These are phyloP conservation scores for Macaca fascicularis DNA, from an alignment of 2,113 vertebrate species.

Conservation along the genomic window DNA sequence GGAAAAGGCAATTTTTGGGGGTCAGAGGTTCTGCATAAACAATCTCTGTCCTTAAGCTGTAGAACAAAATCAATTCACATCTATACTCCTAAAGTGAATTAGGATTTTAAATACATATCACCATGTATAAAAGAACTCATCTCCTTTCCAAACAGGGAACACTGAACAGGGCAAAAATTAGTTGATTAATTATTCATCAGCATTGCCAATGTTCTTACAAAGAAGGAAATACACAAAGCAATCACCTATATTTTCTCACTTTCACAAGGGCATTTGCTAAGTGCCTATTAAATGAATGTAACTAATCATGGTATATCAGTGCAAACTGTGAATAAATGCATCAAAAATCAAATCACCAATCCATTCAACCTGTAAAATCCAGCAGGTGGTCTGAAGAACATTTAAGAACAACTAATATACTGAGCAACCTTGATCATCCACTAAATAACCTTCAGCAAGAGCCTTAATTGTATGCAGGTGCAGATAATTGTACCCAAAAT, in stretches of 20 bases:
- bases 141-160: conserved; percentile 66
- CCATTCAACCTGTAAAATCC: conserved; percentile 60
- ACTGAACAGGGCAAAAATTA: conserved; percentile 68
- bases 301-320: conserved; percentile 57
- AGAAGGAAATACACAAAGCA: conserved; percentile 61
- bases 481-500: conserved; percentile 41
- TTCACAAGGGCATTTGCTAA: conserved; percentile 68
- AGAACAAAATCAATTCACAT: conserved; percentile 42
- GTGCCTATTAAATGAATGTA: conserved; percentile 64
- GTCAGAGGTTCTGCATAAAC: conserved; percentile 20
- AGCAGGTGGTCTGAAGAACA: conserved; percentile 72
- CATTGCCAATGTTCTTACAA: conserved; percentile 59
- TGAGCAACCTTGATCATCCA: conserved; percentile 39
- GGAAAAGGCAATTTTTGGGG: conserved; percentile 14
- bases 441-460: conserved; percentile 58
- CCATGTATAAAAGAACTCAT: conserved; percentile 45
- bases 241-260: conserved; percentile 55
- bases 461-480: conserved; percentile 65
- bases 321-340: conserved; percentile 44
- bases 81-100: conserved; percentile 33
- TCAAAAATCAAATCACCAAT: conserved; percentile 64
- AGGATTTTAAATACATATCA: conserved; percentile 65
- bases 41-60: conserved; percentile 17
- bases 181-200: conserved; percentile 77
- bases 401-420: conserved; percentile 62